Base-by-base conservation (phyloP, 2,888 invertebrate species). In the Eucriotettix oculatus region DNA sequence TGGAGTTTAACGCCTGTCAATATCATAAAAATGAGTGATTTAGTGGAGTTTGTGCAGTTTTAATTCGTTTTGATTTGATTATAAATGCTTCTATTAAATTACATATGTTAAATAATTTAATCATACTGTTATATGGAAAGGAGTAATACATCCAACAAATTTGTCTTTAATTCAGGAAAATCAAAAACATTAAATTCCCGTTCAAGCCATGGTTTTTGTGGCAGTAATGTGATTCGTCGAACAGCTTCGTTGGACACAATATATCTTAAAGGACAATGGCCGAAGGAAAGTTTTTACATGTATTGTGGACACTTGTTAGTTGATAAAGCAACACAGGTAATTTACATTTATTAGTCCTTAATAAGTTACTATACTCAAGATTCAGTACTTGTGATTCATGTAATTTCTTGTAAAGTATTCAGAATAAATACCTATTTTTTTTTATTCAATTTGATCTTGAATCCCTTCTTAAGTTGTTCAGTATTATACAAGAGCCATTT, bases 231-330 rank as follows among this genome's bases (percentile, higher is more conserved):
- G 57, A 87, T 87, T 68, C 77, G 87, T 68, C 79, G 88, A 66
- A 88, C 88, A 61, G 87, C 87, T 52, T 89, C 88, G 9, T 73
- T 89, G 66, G 89, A 89, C 71, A 84, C 87, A 17, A 79, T 89
- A 67, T 87, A 88, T 73, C 79, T 87, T 68, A 84, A 84, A 71
- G 87, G 86, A 68, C 86, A 86, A 69, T 87, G 86, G 85, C 84
- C 87, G 53, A 78, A 84, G 67, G 87, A 87, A 69, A 74, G 74
- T 64, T 81, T 84, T 68, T 84, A 84, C 70, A 78, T 82, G 66
- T 82, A 85, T 69, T 80, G 82, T 67, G 82, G 82, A 65, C 74
- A 82, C 65, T 76, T 86, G 67, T 82, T 85, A 74, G 79, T 87
- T 65, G 86, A 88, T 72, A 87, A 87, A 75, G 84, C 86, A 61